These are phyloP conservation scores for Semotilus atromaculatus DNA, from an alignment of 2,797 vertebrate species.

Conservation along the genomic window DNA sequence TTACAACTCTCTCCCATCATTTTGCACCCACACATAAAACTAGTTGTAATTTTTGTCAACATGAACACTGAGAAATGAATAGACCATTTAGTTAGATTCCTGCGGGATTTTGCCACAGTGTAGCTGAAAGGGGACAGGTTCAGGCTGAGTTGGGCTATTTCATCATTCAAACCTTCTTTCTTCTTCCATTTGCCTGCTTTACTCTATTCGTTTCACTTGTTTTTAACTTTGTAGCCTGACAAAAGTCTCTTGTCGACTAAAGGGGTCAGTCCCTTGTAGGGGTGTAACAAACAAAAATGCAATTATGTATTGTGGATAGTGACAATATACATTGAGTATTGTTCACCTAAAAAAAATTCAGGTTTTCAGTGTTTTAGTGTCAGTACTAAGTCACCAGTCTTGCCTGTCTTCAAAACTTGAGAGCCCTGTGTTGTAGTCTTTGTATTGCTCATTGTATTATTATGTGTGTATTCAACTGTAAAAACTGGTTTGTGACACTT, in stretches of 20 bases:
- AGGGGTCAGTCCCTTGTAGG: not conserved
- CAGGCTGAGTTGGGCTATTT: conserved; percentile 4
- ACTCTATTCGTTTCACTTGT: not conserved
- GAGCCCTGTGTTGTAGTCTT: not conserved
- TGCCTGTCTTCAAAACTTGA: too few species aligned
- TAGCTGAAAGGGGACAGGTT: conserved; percentile 22
- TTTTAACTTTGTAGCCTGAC: conserved; percentile 1
- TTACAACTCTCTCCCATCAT: conserved; percentile 62
- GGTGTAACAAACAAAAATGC: too few species aligned
- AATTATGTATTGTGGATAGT: too few species aligned
- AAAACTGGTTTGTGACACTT: too few species aligned
- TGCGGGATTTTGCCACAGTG: conserved; percentile 70
- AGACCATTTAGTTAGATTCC: conserved; percentile 83
- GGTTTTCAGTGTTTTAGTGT: too few species aligned
- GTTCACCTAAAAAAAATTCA: too few species aligned
- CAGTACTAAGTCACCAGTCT: too few species aligned
- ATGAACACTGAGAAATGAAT: conserved; percentile 89
- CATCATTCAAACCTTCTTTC: conserved; percentile 22
- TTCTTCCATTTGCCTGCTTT: conserved; percentile 26
- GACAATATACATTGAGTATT: too few species aligned
- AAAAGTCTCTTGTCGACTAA: not conserved
- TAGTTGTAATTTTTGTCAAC: conserved; percentile 88
- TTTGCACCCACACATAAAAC: conserved; percentile 79
- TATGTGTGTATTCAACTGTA: too few species aligned
- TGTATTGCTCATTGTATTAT: not conserved